Base-by-base conservation (phyloP, 2,888 invertebrate species). In the Dynastes tityus region DNA sequence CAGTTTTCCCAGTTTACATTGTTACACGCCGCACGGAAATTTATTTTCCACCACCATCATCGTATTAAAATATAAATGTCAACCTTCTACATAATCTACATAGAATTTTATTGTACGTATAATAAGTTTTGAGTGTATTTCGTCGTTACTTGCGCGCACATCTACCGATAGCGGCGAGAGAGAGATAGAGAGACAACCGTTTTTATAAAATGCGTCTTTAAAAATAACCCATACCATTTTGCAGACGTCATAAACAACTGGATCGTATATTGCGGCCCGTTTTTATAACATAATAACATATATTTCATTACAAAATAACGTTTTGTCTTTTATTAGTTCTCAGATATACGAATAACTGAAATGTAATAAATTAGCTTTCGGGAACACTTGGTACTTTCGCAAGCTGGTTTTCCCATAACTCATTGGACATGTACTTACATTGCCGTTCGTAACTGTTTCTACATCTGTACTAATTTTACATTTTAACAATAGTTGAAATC, bases 81-180 rank as follows among this genome's bases (percentile, higher is more conserved):
- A 71, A 55, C 71, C 16, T 29, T 71, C 55, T 71, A 55, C 29
- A 71, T 71, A 71, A 71, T 58, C 71, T 63, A 74, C 29, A 61
- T 74, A 74, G 37, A 40, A 74, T 74, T 61, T 61, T 61, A 74
- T 55, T 55, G 16, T 58, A 45, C 13, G 53, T 53, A 53, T 53
- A 53, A 53, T 53, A 53, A 53, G 29, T 37, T 74, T 29, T 74
- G 27, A 74, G 61, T 63, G 27, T 74, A 49, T 74, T 45, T 45
- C 74, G 61, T 32, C 16, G 63, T 49, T 16, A 45, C 45, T 45
- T 11, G 45, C 45, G 11, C 45, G 11, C 8, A 45, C 11, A 45
- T 45, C 45, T 11, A 37, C 1, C 11, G 45, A 2, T 8, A 45
- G 45, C 11, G 11, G 45, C 13, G n/a, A 3, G 16, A 16, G 16